These are phyloP conservation scores for Phasia obesa DNA, from an alignment of 2,888 invertebrate genomes.

Conservation along the genomic window DNA sequence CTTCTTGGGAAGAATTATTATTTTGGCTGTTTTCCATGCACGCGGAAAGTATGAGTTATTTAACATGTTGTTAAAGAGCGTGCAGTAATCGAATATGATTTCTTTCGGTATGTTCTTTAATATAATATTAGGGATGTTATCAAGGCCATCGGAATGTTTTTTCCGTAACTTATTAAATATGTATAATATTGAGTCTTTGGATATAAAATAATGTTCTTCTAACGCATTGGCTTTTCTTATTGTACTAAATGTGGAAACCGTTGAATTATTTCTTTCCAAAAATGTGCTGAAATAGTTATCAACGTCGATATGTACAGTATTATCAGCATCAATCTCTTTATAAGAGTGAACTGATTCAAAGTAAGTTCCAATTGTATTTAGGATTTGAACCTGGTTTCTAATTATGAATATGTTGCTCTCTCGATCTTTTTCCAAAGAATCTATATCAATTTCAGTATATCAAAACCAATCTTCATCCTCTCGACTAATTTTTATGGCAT, in stretches of 20 bases:
- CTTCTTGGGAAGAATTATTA: not conserved
- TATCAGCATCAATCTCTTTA: constrained; percentile 12
- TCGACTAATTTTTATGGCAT: not conserved
- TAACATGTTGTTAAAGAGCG: constrained; percentile 11
- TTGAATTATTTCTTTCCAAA: not conserved
- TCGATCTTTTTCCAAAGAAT: not conserved
- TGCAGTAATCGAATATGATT: constrained; percentile 8
- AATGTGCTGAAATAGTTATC: not conserved
- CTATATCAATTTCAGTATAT: constrained; percentile 1
- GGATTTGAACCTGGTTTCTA: not conserved
- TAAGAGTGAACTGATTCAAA: constrained; percentile 19
- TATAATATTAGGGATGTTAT: constrained; percentile 32
- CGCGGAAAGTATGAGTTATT: constrained; percentile 1
- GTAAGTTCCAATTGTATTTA: constrained; percentile 27
- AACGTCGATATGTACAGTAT: not conserved
- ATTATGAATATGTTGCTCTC: not conserved
- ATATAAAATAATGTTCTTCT: not conserved
- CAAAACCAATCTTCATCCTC: constrained; percentile 4
- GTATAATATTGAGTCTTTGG: not conserved
- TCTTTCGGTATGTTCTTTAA: constrained; percentile 6
- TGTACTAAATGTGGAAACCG: not conserved
- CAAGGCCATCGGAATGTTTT: not conserved
- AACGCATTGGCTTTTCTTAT: not conserved
- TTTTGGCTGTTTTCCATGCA: not conserved
- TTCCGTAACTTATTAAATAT: not conserved